Conservation (phyloP, 1,140 invertebrate species). For the Carcinoscorpius rotundicauda region DNA sequence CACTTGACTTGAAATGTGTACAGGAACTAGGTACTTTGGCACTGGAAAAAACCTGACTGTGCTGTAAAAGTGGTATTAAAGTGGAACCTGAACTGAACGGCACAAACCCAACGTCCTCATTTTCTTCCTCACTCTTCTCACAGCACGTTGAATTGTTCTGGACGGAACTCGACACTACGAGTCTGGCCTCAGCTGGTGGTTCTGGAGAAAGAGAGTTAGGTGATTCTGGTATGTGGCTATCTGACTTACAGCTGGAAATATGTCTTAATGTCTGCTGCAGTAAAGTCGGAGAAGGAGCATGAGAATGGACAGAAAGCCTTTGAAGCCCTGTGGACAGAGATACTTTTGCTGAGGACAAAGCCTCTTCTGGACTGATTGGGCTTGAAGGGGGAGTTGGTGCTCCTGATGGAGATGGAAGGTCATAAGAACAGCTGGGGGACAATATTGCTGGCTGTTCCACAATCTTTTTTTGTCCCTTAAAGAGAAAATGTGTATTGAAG, state of each 20-base stretch:
- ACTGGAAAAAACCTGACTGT: too few relatives aligned
- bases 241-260: slow-evolving; percentile 23
- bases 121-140: too few relatives aligned
- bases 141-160: too few relatives aligned
- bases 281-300: slow-evolving; percentile 13
- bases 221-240: slow-evolving; percentile 3
- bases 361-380: slow-evolving; percentile 1
- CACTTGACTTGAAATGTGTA: too few relatives aligned
- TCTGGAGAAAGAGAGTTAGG: too few relatives aligned
- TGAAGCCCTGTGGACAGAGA: background rate
- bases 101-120: too few relatives aligned
- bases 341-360: background rate
- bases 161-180: too few relatives aligned
- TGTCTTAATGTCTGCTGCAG: slow-evolving; percentile 6
- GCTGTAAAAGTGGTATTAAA: too few relatives aligned
- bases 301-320: slow-evolving; percentile 13
- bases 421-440: slow-evolving; percentile 36
- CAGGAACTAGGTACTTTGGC: too few relatives aligned
- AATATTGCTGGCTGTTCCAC: slow-evolving; percentile 34
- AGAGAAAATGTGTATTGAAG: slow-evolving; percentile 50
- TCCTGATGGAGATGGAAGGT: slow-evolving; percentile 46
- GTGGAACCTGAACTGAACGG: too few relatives aligned
- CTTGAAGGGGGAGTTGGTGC: slow-evolving; percentile 3
- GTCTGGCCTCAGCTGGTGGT: too few relatives aligned
- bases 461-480: slow-evolving; percentile 31